These are phyloP conservation scores for Meloidogyne hapla DNA, from an alignment of 1,140 invertebrate genomes.

Conservation along the genomic window DNA sequence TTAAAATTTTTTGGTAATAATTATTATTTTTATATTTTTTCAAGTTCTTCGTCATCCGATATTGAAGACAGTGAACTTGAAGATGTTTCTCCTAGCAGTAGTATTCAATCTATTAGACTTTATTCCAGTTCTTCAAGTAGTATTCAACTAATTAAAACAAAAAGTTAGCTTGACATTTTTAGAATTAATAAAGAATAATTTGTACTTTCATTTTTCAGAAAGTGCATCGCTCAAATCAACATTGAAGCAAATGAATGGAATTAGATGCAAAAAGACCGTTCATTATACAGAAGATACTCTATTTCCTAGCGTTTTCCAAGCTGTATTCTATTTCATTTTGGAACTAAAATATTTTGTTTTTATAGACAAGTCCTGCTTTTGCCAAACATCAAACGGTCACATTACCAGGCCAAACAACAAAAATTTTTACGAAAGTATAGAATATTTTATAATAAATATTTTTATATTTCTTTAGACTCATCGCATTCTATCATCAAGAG, in stretches of 20 bases:
- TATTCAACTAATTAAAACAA: not conserved
- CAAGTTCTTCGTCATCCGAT: not conserved
- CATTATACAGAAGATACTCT: not conserved
- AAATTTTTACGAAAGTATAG: not conserved
- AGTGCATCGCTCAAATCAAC: not conserved
- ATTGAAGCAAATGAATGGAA: not conserved
- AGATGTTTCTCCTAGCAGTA: not conserved
- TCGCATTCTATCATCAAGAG: not conserved
- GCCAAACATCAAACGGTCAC: not conserved
- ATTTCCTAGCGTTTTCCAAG: not conserved
- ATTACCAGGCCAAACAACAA: not conserved
- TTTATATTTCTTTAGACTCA: not conserved
- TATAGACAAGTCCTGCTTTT: not conserved
- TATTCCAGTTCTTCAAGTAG: not conserved
- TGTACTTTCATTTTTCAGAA: not conserved
- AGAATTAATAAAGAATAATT: not conserved
- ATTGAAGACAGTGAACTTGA: not conserved
- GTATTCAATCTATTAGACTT: not conserved
- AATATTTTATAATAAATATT: conserved; percentile 4
- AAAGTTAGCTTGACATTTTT: not conserved
- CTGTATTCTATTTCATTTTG: not conserved
- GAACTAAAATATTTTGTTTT: too few species aligned
- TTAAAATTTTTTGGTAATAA: not conserved
- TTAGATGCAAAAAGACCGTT: not conserved
- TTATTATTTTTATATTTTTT: not conserved